Conservation (phyloP, 2,113 vertebrate genomes). For the Cygnus buccinator region DNA sequence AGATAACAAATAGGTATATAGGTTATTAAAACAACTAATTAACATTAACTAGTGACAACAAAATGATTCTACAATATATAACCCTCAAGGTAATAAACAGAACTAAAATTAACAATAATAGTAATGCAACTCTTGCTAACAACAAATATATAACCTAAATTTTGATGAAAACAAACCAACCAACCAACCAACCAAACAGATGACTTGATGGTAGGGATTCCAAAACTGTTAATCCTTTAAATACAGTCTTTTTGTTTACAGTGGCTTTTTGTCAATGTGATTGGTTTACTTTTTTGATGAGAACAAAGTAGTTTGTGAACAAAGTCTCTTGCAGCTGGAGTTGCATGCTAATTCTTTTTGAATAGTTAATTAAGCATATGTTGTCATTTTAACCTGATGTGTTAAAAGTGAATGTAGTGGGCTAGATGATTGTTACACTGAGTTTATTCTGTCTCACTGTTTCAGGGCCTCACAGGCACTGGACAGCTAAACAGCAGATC, state of each 20-base stretch:
- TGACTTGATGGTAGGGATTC: conserved; percentile 81
- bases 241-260: conserved; percentile 82
- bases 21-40: conserved; percentile 90
- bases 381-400: conserved; percentile 65
- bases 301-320: conserved; percentile 78
- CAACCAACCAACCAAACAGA: conserved; percentile 60
- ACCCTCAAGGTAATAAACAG: conserved; percentile 90
- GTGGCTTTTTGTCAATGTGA: conserved; percentile 88
- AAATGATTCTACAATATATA: conserved; percentile 88
- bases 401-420: conserved; percentile 43
- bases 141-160: conserved; percentile 87
- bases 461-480: conserved; percentile 70
- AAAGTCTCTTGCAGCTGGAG: conserved; percentile 76
- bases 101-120: conserved; percentile 93
- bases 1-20: conserved; percentile 92
- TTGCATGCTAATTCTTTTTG: conserved; percentile 79
- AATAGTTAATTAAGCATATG: conserved; percentile 68
- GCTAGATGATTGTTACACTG: conserved; percentile 56
- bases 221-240: conserved; percentile 82
- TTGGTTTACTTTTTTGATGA: conserved; percentile 99
- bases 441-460: conserved; percentile 79
- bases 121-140: conserved; percentile 90
- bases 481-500: conserved; percentile 65
- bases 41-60: conserved; percentile 92
- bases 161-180: conserved; percentile 75